Percentiles rank a stretch among this genome's conserved stretches.
These are phyloP conservation scores for Bombus huntii DNA, from an alignment of 1,140 invertebrate species.

Conservation along the genomic window DNA sequence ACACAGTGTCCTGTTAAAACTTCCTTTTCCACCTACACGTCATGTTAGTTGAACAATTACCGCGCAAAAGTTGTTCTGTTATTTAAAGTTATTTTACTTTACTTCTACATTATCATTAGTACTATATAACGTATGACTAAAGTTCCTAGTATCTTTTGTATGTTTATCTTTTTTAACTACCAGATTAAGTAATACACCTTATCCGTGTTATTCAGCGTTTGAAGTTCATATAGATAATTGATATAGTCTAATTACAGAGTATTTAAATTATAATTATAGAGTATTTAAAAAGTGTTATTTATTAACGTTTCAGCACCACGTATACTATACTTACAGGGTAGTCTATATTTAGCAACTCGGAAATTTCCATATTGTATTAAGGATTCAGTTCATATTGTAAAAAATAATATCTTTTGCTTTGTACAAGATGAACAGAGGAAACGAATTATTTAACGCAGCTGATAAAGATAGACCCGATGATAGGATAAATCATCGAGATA, in stretches of 20 bases:
- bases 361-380: neutral
- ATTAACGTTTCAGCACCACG: neutral
- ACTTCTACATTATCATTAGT: neutral
- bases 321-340: too few species aligned
- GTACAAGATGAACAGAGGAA: neutral
- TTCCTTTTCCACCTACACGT: neutral
- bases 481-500: neutral
- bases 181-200: neutral
- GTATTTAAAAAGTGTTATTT: neutral
- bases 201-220: too few species aligned
- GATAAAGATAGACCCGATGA: neutral
- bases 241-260: neutral
- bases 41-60: neutral
- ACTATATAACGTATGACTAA: neutral
- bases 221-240: too few species aligned
- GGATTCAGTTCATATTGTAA: neutral
- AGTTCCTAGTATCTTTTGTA: too few species aligned
- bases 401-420: neutral
- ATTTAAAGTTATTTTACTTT: neutral
- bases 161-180: neutral
- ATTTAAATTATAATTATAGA: neutral
- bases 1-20: neutral
- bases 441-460: constrained; percentile 18
- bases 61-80: neutral
- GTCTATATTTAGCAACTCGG: neutral